phyloP scores from a whole-genome alignment of 1,140 invertebrate genomes.

The Philopotamus ludificatus region DNA sequence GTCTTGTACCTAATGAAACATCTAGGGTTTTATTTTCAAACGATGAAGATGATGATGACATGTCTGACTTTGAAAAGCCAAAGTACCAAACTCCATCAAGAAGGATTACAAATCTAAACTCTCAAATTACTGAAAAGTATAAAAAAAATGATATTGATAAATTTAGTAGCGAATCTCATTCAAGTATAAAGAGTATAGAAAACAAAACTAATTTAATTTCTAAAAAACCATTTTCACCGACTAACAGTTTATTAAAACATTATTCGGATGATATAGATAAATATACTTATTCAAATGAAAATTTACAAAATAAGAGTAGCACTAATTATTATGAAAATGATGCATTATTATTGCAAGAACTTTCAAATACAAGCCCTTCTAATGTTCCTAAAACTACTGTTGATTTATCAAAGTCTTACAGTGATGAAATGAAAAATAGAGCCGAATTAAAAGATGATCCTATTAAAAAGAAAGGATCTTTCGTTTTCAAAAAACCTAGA shows the following conservation, averaged over 20 bases:
- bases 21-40: too few relatives aligned
- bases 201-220: too few relatives aligned
- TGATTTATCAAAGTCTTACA: background rate
- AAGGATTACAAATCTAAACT: too few relatives aligned
- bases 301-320: background rate
- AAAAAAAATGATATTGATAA: background rate
- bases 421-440: conserved; percentile 15
- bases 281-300: background rate
- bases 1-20: background rate
- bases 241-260: too few relatives aligned
- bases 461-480: conserved; percentile 48
- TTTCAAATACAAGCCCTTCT: background rate
- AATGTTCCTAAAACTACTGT: background rate
- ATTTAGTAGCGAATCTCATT: too few relatives aligned
- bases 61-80: conserved; percentile 30
- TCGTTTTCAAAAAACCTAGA: conserved; percentile 52
- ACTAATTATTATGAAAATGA: background rate
- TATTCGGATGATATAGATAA: background rate
- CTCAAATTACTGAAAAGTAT: background rate
- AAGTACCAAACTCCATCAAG: conserved; percentile 24
- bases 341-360: background rate
- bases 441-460: too few relatives aligned
- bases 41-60: conserved; percentile 34
- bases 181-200: too few relatives aligned
- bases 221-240: too few relatives aligned